phyloP scores from a whole-genome alignment of 1,140 invertebrate species.

The Drosophila ironensis region DNA sequence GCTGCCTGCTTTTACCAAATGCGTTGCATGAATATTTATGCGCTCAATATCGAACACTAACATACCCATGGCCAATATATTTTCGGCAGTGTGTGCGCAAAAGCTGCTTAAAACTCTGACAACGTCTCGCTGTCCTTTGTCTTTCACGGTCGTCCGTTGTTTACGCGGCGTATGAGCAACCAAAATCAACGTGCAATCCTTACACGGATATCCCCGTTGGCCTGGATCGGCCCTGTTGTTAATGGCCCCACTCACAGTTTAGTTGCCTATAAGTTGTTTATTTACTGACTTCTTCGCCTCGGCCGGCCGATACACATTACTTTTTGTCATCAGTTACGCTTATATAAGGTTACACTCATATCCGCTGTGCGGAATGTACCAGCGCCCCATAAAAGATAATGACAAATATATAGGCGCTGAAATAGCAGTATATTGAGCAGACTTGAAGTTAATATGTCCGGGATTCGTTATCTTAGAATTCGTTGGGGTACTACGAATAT shows the following conservation, averaged over 20 bases:
- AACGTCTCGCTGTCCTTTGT: conserved; percentile 21
- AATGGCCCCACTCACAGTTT: conserved; percentile 52
- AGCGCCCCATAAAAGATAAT: conserved; percentile 52
- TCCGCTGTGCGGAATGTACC: background rate
- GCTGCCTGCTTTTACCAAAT: conserved; percentile 61
- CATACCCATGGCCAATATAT: conserved; percentile 25
- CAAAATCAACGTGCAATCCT: conserved; percentile 29
- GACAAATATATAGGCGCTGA: conserved; percentile 5
- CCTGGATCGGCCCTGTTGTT: conserved; percentile 27
- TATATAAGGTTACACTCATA: background rate
- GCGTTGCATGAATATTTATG: conserved; percentile 72
- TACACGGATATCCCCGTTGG: background rate
- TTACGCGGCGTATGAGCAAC: conserved; percentile 59
- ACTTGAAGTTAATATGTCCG: conserved; percentile 40
- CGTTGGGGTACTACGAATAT: background rate
- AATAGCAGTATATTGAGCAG: conserved; percentile 67
- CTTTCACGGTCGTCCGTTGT: conserved; percentile 29
- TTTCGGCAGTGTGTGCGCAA: conserved; percentile 5
- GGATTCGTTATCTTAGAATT: conserved; percentile 3
- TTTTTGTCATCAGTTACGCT: conserved; percentile 28
- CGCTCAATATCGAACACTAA: conserved; percentile 54
- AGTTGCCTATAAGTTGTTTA: conserved; percentile 73
- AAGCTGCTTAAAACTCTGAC: conserved; percentile 67
- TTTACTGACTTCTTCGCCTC: conserved; percentile 44
- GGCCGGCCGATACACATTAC: conserved; percentile 51